Percentiles rank a stretch among this genome's conserved stretches.
phyloP scores from a whole-genome alignment of 2,888 invertebrate species.

The Blomia tropicalis region DNA sequence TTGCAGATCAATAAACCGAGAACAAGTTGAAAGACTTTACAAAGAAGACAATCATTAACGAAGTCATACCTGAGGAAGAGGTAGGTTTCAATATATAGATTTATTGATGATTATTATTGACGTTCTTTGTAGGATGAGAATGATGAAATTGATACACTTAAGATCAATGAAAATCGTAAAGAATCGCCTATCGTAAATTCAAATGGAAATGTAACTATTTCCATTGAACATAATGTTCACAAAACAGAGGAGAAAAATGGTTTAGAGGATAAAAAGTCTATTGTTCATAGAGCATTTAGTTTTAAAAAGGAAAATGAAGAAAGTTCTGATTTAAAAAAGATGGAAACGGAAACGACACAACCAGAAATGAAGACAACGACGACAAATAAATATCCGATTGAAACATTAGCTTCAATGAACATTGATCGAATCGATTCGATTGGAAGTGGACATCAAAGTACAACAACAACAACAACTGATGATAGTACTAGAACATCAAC shows the following conservation, averaged over 20 bases:
- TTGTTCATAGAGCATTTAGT: background rate
- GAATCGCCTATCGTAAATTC: too few species aligned
- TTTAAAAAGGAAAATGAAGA: background rate
- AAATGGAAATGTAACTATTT: background rate
- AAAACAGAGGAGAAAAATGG: background rate
- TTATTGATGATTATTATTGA: background rate
- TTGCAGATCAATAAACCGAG: background rate
- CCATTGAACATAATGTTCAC: background rate
- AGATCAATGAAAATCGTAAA: background rate
- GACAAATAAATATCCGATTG: background rate
- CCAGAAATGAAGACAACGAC: background rate
- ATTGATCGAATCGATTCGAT: background rate
- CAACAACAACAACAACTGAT: background rate
- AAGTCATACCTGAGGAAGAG: constrained; percentile 6
- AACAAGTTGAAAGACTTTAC: constrained; percentile 4
- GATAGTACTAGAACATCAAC: background rate
- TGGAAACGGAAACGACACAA: background rate
- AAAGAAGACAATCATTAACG: constrained; percentile 5
- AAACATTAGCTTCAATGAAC: background rate
- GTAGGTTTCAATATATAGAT: background rate
- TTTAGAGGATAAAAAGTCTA: background rate
- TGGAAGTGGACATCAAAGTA: background rate
- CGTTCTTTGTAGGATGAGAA: background rate
- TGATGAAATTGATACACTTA: too few species aligned
- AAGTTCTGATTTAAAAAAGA: background rate